These are phyloP conservation scores for Panurus biarmicus DNA, from an alignment of 2,113 vertebrate genomes.

Conservation along the genomic window DNA sequence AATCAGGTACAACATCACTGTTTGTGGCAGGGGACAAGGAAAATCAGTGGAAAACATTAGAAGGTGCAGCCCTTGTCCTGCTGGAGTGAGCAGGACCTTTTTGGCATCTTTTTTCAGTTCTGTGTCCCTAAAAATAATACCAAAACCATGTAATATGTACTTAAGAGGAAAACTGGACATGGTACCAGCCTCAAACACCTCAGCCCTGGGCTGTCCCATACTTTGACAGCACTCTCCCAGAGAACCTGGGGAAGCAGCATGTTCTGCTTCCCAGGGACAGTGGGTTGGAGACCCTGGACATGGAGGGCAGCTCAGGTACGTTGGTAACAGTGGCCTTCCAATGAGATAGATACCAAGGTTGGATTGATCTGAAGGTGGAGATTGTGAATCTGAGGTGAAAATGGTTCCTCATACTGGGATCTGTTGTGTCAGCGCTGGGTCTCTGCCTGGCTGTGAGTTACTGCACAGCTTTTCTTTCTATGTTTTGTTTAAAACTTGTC, in stretches of 20 bases:
- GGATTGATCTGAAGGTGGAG: not conserved
- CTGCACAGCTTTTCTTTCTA: not conserved
- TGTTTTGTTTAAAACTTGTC: not conserved
- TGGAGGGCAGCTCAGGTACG: not conserved
- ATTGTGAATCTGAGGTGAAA: not conserved
- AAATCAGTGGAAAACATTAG: not conserved
- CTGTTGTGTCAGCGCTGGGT: not conserved
- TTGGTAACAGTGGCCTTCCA: not conserved
- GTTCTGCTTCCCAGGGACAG: not conserved
- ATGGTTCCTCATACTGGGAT: not conserved
- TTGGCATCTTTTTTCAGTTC: not conserved
- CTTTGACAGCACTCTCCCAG: not conserved
- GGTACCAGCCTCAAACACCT: not conserved
- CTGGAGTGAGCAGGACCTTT: not conserved
- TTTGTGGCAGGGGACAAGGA: fast-evolving
- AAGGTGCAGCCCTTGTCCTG: not conserved
- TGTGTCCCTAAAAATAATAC: not conserved
- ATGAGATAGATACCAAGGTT: not conserved
- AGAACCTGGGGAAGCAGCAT: not conserved
- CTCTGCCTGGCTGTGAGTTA: not conserved
- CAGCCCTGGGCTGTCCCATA: not conserved
- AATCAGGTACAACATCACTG: not conserved
- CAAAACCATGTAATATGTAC: fast-evolving
- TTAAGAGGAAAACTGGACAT: not conserved
- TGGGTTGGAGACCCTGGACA: not conserved